Conservation (phyloP, 2,113 vertebrate species). For the Eublepharis macularius region DNA sequence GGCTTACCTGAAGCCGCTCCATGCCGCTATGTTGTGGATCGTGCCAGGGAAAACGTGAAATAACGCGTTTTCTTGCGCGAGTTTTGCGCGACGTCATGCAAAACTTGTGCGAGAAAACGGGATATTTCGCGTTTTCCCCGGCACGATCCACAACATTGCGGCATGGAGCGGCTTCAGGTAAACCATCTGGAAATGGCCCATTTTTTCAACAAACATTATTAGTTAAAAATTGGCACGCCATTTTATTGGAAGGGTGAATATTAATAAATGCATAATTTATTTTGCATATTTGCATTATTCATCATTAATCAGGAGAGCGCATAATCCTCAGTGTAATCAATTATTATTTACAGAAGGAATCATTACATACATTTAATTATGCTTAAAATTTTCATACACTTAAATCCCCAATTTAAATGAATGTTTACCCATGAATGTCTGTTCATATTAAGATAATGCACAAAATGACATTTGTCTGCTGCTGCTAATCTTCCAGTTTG, state of each 20-base stretch:
- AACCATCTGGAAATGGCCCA: no score
- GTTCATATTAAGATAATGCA: neutral
- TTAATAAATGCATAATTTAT: constrained; percentile 2
- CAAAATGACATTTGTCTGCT: neutral
- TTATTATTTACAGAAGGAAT: constrained; percentile 26
- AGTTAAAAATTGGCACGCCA: neutral
- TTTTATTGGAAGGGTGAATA: constrained; percentile 9
- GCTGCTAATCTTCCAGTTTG: neutral
- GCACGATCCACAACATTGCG: no score
- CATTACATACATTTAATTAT: constrained; percentile 18
- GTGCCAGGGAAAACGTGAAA: no score
- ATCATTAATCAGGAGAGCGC: constrained; percentile 33
- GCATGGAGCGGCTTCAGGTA: no score
- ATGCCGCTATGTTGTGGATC: no score
- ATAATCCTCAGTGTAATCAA: constrained; percentile 21
- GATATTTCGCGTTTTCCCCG: no score
- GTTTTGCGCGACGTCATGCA: no score
- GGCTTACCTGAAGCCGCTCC: no score
- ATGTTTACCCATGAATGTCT: constrained; percentile 7
- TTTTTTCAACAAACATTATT: neutral
- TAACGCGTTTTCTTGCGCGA: no score
- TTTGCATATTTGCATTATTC: constrained; percentile 31
- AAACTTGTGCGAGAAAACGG: no score
- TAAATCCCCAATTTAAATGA: constrained; percentile 6
- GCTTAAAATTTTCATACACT: neutral